A percentile compares a stretch with the other conserved stretches of the same genome.
phyloP scores from a whole-genome alignment of 1,140 invertebrate genomes.

The Bradysia coprophila region DNA sequence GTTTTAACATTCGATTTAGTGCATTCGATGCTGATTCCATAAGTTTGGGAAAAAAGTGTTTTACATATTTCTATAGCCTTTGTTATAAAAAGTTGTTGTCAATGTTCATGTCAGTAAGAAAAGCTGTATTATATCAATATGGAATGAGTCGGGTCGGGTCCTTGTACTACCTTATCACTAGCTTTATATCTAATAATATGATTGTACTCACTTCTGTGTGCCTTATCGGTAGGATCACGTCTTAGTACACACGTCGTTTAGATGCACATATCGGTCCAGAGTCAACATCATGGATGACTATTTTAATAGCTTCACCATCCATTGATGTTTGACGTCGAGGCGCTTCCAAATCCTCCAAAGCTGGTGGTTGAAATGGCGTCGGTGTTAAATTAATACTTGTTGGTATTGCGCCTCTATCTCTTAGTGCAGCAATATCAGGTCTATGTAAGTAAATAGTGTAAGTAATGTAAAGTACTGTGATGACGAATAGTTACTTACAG shows the following conservation, averaged over 20 bases:
- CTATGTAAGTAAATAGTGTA: constrained; percentile 23
- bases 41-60: no score
- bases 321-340: constrained; percentile 59
- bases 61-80: no score
- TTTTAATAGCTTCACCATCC: constrained; percentile 79
- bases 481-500: constrained; percentile 36
- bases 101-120: no score
- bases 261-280: constrained; percentile 41
- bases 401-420: constrained; percentile 29
- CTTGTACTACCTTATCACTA: no score
- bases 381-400: constrained; percentile 28
- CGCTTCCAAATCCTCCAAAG: constrained; percentile 35
- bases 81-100: no score
- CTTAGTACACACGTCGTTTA: constrained; percentile 53
- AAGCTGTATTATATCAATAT: no score
- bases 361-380: constrained; percentile 29
- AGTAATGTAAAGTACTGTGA: neutral
- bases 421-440: constrained; percentile 52
- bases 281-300: constrained; percentile 84
- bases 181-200: no score
- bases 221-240: constrained; percentile 63
- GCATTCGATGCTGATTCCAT: no score
- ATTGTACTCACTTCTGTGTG: constrained; percentile 70
- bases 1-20: no score
- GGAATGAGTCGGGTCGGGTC: no score